Evolutionary conservation across 2,888 invertebrate genomes (phyloP), one percentile per base, ranked within the genome.

Genomic region (Tromatobia lineatoria): DNA sequence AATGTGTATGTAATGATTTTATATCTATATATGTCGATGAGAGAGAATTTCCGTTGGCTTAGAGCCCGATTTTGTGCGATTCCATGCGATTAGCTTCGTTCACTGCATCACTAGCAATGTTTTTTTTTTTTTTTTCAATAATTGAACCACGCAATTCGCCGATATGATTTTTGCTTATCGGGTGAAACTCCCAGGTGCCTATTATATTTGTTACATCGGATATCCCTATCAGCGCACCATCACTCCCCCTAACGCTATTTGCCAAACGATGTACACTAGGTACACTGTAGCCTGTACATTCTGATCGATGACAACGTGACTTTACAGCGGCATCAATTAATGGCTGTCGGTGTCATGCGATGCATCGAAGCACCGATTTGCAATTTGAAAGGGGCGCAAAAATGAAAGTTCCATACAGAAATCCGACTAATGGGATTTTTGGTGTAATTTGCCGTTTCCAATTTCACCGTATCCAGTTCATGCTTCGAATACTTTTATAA

Each of bases 291-390:
- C 8, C 54, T 69, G n/a, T 50, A 13, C 42, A 42, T 25, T 54
- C 69, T 71, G 79, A 83, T 83, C 75, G 66, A 83, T 76, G 79
- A 71, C 70, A 79, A 57, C 64, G 45, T 42, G 34, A 70, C 57
- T 70, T 54, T 66, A 52, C 78, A 64, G 74, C 54, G 45, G 54
- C 73, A 74, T 59, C 69, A 69, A 82, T 82, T 82, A 67, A 78
- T 82, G 74, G 45, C 61, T 45, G 61, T 67, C 64, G 29, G 50
- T 67, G n/a, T n/a, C 57, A 54, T 71, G 54, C 38, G n/a, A 74
- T 25, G 34, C 50, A 52, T 18, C 61, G 34, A 50, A 34, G 42
- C 45, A 64, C 64, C 52, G 54, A 45, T 18, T 69, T 18, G 18
- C 34, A 29, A 18, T 50, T 50, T 23, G 47, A 42, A 64, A 59